Conservation (phyloP, 2,113 vertebrate genomes). For the Mastomys coucha region DNA sequence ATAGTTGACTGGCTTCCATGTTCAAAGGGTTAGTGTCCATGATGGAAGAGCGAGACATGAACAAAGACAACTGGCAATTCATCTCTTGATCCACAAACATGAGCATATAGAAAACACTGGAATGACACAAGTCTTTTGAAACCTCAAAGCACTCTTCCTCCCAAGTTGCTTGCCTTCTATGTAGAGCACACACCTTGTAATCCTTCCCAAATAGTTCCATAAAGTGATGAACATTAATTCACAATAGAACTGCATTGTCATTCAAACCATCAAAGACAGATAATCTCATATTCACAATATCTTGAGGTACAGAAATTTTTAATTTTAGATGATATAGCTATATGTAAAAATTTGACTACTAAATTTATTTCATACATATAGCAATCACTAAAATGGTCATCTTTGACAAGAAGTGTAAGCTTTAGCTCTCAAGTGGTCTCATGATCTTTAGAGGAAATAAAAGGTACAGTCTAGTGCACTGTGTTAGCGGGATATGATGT, state of each 20-base stretch:
- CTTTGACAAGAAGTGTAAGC: background rate
- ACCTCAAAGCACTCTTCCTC: background rate
- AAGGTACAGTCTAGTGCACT: rapidly evolving
- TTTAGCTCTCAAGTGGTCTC: rapidly evolving
- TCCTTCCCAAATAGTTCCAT: background rate
- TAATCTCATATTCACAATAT: background rate
- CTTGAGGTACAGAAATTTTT: background rate
- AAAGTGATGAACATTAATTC: background rate
- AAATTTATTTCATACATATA: no score
- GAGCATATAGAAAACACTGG: background rate
- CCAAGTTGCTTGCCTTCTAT: no score
- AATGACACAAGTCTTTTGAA: background rate
- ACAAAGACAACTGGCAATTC: background rate
- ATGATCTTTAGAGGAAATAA: background rate
- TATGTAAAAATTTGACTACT: background rate
- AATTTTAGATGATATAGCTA: background rate
- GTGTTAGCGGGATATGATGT: background rate
- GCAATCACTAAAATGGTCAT: rapidly evolving
- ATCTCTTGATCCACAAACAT: background rate
- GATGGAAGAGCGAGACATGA: background rate
- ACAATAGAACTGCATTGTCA: no score
- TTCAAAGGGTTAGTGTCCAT: background rate
- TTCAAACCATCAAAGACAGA: background rate
- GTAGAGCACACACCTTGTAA: background rate
- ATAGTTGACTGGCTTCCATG: background rate